These are phyloP conservation scores for Cheilosia vulpina DNA, from an alignment of 2,888 invertebrate species.

Conservation along the genomic window DNA sequence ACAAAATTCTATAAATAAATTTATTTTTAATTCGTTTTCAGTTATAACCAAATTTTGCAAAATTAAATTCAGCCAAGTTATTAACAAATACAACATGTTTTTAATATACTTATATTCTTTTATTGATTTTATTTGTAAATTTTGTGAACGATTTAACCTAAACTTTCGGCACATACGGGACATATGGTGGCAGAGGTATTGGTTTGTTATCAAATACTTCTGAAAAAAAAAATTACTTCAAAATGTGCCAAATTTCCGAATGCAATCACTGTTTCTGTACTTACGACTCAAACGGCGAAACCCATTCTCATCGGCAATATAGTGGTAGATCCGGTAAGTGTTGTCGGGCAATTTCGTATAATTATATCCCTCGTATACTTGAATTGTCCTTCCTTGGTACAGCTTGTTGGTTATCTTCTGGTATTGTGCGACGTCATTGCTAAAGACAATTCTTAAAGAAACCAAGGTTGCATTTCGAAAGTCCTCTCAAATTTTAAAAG, in stretches of 20 bases:
- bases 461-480: neutral
- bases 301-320: constrained; percentile 52
- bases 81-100: no score
- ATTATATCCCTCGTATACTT: constrained; percentile 31
- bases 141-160: no score
- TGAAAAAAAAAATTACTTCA: constrained; percentile 12
- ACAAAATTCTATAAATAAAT: no score
- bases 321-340: constrained; percentile 9
- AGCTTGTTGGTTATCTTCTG: constrained; percentile 49
- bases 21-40: no score
- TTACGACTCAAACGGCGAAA: constrained; percentile 29
- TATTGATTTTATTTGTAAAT: no score
- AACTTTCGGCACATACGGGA: constrained; percentile 31
- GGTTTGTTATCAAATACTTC: constrained; percentile 32
- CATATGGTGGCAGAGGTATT: constrained; percentile 32
- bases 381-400: constrained; percentile 14
- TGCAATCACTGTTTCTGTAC: neutral
- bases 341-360: constrained; percentile 26
- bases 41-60: no score
- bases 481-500: neutral
- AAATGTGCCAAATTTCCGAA: neutral
- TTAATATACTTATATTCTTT: no score
- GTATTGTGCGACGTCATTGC: constrained; percentile 31
- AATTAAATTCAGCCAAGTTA: no score
- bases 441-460: constrained; percentile 18